phyloP scores from a whole-genome alignment of 2,888 invertebrate genomes.

The Ctena decussata region DNA sequence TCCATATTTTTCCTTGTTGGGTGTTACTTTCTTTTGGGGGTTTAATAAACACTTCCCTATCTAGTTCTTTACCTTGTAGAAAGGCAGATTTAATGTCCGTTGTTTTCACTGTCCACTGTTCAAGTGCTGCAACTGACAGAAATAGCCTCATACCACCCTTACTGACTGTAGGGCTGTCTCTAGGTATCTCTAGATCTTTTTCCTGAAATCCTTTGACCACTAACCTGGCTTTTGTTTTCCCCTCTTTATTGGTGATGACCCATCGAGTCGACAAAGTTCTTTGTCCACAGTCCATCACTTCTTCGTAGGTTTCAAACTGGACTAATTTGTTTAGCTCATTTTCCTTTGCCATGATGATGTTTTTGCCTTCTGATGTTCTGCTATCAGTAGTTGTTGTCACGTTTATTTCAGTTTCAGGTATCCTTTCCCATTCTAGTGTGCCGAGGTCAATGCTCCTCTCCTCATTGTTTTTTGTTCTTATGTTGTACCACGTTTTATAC shows the following conservation, averaged over 20 bases:
- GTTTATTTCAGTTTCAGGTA: too few species aligned
- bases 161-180: constrained; percentile 28
- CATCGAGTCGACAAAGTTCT: constrained; percentile 41
- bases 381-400: too few species aligned
- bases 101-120: too few species aligned
- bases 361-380: too few species aligned
- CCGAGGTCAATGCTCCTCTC: constrained; percentile 20
- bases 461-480: not conserved
- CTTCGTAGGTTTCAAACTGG: not conserved
- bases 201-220: constrained; percentile 61
- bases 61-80: too few species aligned
- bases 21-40: constrained; percentile 47
- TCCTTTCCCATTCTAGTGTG: not conserved
- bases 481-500: constrained; percentile 31
- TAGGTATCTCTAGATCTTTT: constrained; percentile 13
- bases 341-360: too few species aligned
- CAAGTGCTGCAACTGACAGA: too few species aligned
- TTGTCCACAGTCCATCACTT: constrained; percentile 32
- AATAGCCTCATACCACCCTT: too few species aligned
- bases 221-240: constrained; percentile 39
- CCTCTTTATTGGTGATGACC: constrained; percentile 50
- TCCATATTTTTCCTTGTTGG: not conserved
- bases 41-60: too few species aligned
- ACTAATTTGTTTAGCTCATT: too few species aligned
- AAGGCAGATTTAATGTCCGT: too few species aligned